phyloP scores from a whole-genome alignment of 2,888 invertebrate species.

The Ellobium chinense region DNA sequence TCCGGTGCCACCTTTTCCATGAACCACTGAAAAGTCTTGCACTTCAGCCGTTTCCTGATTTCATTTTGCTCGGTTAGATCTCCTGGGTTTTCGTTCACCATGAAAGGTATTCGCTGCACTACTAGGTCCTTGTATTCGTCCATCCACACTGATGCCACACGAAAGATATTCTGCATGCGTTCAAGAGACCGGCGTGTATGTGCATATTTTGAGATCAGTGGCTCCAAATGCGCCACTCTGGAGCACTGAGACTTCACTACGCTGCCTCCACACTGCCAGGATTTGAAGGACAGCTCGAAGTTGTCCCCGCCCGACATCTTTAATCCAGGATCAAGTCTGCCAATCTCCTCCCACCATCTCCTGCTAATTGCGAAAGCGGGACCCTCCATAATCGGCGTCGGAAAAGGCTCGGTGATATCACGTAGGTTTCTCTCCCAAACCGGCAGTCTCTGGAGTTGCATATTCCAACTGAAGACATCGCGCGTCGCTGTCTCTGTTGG shows the following conservation, averaged over 20 bases:
- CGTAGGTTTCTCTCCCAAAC: neutral
- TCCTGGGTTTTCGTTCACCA: neutral
- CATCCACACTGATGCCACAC: constrained; percentile 18
- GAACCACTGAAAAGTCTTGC: constrained; percentile 13
- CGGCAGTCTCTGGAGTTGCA: neutral
- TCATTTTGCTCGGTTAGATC: neutral
- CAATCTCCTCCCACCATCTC: constrained; percentile 93
- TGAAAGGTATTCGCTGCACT: neutral
- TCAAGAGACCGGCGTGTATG: neutral
- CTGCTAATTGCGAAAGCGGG: constrained; percentile 97
- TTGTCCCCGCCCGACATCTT: constrained; percentile 98
- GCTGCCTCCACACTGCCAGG: constrained; percentile 58
- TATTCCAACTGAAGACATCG: neutral
- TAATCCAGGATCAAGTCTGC: constrained; percentile 98
- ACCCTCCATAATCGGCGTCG: constrained; percentile 82
- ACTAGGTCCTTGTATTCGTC: constrained; percentile 12
- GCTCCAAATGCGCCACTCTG: constrained; percentile 51
- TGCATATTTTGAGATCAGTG: neutral
- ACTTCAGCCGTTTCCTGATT: neutral
- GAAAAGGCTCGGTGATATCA: constrained; percentile 30
- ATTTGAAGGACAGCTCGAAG: constrained; percentile 93
- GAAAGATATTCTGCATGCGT: neutral
- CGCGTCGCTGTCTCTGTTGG: neutral
- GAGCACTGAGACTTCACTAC: constrained; percentile 55
- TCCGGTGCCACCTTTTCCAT: constrained; percentile 10